Percentiles rank a stretch among this genome's conserved stretches.
These are phyloP conservation scores for Micronycteris hirsuta DNA, from an alignment of 2,113 vertebrate genomes.

Conservation along the genomic window DNA sequence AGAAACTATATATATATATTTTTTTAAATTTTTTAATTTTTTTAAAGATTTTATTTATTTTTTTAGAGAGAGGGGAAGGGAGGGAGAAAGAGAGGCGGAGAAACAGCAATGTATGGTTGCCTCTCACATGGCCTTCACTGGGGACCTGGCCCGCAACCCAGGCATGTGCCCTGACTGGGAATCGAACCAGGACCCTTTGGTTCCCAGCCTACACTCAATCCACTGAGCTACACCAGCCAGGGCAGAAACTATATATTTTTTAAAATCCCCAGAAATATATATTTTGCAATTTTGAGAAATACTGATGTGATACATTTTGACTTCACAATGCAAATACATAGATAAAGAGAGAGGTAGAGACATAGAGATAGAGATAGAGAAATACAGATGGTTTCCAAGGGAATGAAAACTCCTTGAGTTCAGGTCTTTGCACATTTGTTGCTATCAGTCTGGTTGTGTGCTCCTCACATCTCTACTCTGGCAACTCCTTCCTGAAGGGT, in stretches of 20 bases:
- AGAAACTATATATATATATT: background rate
- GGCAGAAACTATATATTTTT: background rate
- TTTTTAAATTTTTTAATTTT: no score
- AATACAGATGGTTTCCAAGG: background rate
- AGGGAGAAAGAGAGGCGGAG: no score
- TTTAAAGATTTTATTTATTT: no score
- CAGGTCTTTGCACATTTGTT: background rate
- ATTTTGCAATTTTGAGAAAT: background rate
- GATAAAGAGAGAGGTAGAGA: background rate
- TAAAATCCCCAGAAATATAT: background rate
- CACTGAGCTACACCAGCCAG: no score
- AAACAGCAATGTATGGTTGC: no score
- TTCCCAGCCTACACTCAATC: no score
- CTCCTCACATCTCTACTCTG: background rate
- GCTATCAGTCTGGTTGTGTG: background rate
- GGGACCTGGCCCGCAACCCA: no score
- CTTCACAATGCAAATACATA: background rate
- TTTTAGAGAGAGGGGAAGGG: no score
- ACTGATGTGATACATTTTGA: background rate
- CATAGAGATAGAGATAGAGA: background rate
- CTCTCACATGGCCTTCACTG: no score
- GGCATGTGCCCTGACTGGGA: no score
- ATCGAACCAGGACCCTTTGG: no score
- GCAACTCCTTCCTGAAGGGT: background rate
- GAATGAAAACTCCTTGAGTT: background rate